Percentiles rank a stretch among this genome's conserved stretches.
Conservation (phyloP, 2,113 vertebrate genomes). For the Lota lota region DNA sequence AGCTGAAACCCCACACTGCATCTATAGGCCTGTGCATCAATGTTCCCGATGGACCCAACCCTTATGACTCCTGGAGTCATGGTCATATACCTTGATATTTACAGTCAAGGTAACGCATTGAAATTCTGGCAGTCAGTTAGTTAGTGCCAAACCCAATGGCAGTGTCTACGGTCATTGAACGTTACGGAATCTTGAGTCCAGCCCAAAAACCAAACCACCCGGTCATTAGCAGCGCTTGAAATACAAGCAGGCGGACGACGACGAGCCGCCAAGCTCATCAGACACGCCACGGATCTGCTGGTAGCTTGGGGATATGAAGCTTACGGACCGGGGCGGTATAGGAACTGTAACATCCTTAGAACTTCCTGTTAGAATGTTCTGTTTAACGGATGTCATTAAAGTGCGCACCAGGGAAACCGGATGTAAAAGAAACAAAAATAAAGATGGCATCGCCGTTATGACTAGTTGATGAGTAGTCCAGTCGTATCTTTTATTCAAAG, state of each 20-base stretch:
- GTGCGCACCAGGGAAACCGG: too few species aligned
- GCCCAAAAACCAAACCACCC: slow-evolving; percentile 35
- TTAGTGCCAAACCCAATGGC: slow-evolving; percentile 45
- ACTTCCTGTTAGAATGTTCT: too few species aligned
- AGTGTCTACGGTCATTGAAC: slow-evolving; percentile 46
- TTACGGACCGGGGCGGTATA: slow-evolving; percentile 19
- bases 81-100: slow-evolving; percentile 28
- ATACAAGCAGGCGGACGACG: slow-evolving; percentile 25
- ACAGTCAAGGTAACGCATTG: slow-evolving; percentile 52
- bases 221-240: slow-evolving; percentile 48
- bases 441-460: too few species aligned
- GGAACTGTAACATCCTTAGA: too few species aligned
- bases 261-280: slow-evolving; percentile 41
- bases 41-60: too few species aligned
- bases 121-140: slow-evolving; percentile 36
- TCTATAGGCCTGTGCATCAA: too few species aligned
- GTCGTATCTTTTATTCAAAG: too few species aligned
- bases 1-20: slow-evolving; percentile 31
- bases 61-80: too few species aligned
- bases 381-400: too few species aligned
- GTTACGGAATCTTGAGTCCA: slow-evolving; percentile 39
- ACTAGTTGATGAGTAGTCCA: too few species aligned
- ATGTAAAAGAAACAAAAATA: too few species aligned
- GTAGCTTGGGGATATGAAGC: slow-evolving; percentile 48
- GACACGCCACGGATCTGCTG: slow-evolving; percentile 16